Base-by-base conservation (phyloP, 2,888 invertebrate genomes). In the Oxyscelio sp. region DNA sequence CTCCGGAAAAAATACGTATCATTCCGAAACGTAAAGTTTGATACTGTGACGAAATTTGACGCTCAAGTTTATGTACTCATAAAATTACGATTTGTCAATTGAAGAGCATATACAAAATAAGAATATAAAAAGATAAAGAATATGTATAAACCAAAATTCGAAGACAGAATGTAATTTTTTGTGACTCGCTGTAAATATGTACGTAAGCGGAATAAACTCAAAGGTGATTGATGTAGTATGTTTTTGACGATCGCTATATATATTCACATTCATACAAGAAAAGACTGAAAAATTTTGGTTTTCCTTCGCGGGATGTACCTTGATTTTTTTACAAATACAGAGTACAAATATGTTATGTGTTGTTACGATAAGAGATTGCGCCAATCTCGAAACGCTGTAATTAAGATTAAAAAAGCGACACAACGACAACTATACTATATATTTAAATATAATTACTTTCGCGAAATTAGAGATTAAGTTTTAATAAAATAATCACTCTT, bases 291-390 rank as follows among this genome's bases (percentile, higher is more conserved):
- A 77, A 80, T 81, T 81, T 80, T 63, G 71, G 80, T 77, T 66
- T 77, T 73, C 80, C 84, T 77, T 77, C 19, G 56, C 52, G 58
- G 84, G 66, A 81, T 77, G 59, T 80, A 75, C 80, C 80, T 80
- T 71, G 75, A 80, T 75, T 75, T 73, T 48, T 71, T 80, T 80
- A 84, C 75, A 75, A 82, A 84, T 75, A 22, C 75, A 84, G 54
- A 84, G 84, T 84, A 84, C 84, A 84, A 84, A 84, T 63, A 84
- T 84, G 45, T 75, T 75, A 75, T 71, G 82, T 77, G 82, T 82
- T 82, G 82, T 77, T 82, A 77, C 31, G 40, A 66, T 73, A 75
- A 70, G 82, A 82, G 75, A 77, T 34, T 52, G 70, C 71, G 70
- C 61, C 74, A 58, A 71, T 71, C 58, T 77, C 71, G 31, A 34